These are phyloP conservation scores for Gobio occitaniae DNA, from an alignment of 2,797 vertebrate genomes.

Conservation along the genomic window DNA sequence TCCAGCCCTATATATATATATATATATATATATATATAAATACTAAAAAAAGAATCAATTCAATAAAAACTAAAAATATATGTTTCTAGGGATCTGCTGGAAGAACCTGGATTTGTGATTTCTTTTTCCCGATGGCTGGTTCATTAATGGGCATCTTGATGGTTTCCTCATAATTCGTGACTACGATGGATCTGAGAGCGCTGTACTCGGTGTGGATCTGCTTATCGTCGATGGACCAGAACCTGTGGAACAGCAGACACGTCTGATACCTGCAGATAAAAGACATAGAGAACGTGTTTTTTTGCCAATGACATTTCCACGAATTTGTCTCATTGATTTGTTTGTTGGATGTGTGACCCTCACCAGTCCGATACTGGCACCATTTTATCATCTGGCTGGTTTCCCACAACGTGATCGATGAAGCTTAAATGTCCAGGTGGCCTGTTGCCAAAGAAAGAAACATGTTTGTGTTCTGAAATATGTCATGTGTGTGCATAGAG, in stretches of 20 bases:
- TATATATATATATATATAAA: background rate
- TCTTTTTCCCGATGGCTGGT: conserved; percentile 80
- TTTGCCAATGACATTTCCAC: conserved; percentile 6
- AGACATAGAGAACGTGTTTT: background rate
- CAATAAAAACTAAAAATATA: background rate
- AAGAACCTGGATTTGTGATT: conserved; percentile 84
- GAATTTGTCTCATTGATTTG: conserved; percentile 39
- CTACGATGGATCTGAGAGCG: conserved; percentile 83
- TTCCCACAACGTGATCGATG: conserved; percentile 88
- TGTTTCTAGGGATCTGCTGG: background rate
- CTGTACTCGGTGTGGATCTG: conserved; percentile 86
- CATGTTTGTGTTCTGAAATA: background rate
- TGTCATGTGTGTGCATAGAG: too few species aligned
- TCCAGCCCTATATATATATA: background rate
- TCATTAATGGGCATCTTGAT: conserved; percentile 91
- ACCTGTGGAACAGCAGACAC: conserved; percentile 85
- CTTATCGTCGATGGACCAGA: conserved; percentile 88
- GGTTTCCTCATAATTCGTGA: conserved; percentile 86
- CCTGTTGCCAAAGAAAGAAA: conserved; percentile 60
- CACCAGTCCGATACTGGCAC: conserved; percentile 83
- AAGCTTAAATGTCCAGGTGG: conserved; percentile 75
- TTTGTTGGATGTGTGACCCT: conserved; percentile 64
- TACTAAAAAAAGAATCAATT: background rate
- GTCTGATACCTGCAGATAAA: conserved; percentile 80
- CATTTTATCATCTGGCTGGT: conserved; percentile 86